phyloP scores from a whole-genome alignment of 2,888 invertebrate genomes.

The Bimastos eiseni region DNA sequence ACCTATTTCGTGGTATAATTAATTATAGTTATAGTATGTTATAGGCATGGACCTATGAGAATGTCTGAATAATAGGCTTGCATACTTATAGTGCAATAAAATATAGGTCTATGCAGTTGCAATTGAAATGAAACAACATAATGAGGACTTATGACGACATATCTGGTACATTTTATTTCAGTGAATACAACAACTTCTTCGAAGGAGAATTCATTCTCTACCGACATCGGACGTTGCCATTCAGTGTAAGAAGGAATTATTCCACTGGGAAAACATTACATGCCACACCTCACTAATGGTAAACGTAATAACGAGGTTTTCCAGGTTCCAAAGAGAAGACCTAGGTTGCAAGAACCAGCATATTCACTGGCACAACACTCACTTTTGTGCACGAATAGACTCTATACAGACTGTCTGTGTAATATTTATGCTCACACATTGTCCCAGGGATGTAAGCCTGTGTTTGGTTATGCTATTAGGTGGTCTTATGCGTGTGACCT shows the following conservation, averaged over 20 bases:
- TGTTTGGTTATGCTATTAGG: too few species aligned
- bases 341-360: background rate
- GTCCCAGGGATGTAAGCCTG: too few species aligned
- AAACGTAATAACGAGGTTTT: background rate
- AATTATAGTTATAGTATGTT: too few species aligned
- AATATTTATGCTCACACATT: too few species aligned
- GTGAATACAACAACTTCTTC: constrained; percentile 45
- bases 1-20: background rate
- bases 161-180: constrained; percentile 23
- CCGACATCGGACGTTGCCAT: constrained; percentile 38
- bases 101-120: background rate
- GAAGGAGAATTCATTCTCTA: constrained; percentile 47
- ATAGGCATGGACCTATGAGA: too few species aligned
- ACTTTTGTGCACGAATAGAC: background rate
- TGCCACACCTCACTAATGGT: background rate
- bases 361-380: background rate
- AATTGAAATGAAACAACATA: background rate
- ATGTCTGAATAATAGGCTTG: too few species aligned
- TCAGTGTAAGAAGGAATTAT: constrained; percentile 36
- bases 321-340: background rate
- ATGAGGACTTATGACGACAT: background rate
- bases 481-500: too few species aligned
- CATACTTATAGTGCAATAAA: too few species aligned
- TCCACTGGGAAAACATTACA: background rate
- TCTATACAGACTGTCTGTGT: background rate